phyloP scores from a whole-genome alignment of 2,113 vertebrate genomes.

The Megaleporinus macrocephalus region DNA sequence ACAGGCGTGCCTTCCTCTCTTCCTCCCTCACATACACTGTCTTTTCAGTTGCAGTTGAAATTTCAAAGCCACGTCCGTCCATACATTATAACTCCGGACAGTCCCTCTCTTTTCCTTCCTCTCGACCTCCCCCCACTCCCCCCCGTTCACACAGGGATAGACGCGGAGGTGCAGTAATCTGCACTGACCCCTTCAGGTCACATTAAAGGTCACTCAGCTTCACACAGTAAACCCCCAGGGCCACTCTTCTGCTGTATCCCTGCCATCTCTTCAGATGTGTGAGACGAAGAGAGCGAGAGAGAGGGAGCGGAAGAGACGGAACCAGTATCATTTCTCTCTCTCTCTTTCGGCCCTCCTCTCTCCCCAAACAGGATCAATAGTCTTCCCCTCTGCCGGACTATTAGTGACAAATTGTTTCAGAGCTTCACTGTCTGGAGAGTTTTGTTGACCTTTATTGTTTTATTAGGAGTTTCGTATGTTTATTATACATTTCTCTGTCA shows the following conservation, averaged over 20 bases:
- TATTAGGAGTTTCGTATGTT: not conserved
- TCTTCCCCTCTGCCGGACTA: not conserved
- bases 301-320: conserved; percentile 36
- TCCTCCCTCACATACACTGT: conserved; percentile 42
- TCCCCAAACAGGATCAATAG: conserved; percentile 31
- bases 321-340: conserved; percentile 26
- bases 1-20: conserved; percentile 56
- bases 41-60: conserved; percentile 28
- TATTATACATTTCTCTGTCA: not conserved
- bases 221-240: conserved; percentile 67
- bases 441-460: not conserved
- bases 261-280: conserved; percentile 51
- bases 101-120: conserved; percentile 48
- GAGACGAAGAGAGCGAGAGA: conserved; percentile 27
- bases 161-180: conserved; percentile 68
- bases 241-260: conserved; percentile 55
- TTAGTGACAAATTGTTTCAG: conserved; percentile 7
- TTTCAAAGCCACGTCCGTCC: conserved; percentile 71
- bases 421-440: not conserved
- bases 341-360: conserved; percentile 10
- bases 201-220: conserved; percentile 76
- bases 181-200: conserved; percentile 78
- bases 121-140: conserved; percentile 45
- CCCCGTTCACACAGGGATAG: conserved; percentile 41
- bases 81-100: conserved; percentile 62